Conservation (phyloP, 2,888 invertebrate species). For the Anagyrus pseudococci region DNA sequence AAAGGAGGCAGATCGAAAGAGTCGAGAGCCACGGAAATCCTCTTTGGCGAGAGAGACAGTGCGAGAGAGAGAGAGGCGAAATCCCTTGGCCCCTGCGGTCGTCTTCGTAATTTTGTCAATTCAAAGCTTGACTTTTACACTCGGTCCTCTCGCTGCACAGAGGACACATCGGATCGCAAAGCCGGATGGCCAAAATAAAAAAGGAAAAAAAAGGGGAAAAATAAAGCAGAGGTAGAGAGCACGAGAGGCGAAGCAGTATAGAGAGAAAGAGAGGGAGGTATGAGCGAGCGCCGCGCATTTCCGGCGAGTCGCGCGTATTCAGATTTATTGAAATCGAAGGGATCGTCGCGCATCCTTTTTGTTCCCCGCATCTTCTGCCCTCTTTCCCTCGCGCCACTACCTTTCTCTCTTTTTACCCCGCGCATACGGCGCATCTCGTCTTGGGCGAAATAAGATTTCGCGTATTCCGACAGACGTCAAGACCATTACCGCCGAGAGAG, state of each 20-base stretch:
- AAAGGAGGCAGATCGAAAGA: too few species aligned
- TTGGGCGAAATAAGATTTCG: conserved; percentile 58
- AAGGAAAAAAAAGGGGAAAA: too few species aligned
- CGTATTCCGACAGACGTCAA: conserved; percentile 59
- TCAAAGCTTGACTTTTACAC: conserved; percentile 30
- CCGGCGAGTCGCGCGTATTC: conserved; percentile 30
- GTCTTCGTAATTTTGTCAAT: conserved; percentile 37
- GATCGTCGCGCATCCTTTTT: conserved; percentile 38
- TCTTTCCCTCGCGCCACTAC: too few species aligned
- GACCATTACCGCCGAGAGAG: conserved; percentile 52
- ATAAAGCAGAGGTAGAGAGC: too few species aligned
- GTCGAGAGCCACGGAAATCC: conserved; percentile 14
- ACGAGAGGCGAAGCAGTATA: neutral
- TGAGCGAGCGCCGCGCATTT: conserved; percentile 11
- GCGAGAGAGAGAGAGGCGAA: too few species aligned
- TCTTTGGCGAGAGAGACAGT: conserved; percentile 18
- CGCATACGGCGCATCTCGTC: neutral
- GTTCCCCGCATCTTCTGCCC: neutral
- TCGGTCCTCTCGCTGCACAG: neutral
- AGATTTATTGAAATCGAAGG: conserved; percentile 52
- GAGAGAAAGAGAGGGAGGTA: conserved; percentile 12
- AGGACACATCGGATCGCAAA: conserved; percentile 8
- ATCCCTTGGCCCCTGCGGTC: neutral
- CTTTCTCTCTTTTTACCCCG: neutral
- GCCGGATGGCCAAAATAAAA: neutral